These are phyloP conservation scores for Tachina fera DNA, from an alignment of 2,888 invertebrate genomes.

Conservation along the genomic window DNA sequence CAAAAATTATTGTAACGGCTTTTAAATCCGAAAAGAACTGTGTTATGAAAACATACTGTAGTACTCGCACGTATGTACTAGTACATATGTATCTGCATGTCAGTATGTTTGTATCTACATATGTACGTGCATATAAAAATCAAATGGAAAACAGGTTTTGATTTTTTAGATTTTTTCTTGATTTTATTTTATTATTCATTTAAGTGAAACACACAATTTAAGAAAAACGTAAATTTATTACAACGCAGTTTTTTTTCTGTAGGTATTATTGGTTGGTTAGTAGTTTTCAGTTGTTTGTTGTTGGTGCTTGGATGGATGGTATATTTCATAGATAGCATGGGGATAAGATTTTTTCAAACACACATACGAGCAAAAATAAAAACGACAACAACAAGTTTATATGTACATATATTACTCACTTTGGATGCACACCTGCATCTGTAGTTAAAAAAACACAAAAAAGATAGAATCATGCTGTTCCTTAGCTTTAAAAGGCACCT, in stretches of 20 bases:
- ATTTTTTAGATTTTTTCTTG: constrained; percentile 40
- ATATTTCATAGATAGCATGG: constrained; percentile 66
- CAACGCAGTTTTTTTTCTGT: constrained; percentile 65
- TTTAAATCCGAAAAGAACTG: constrained; percentile 44
- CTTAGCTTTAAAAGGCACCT: constrained; percentile 70
- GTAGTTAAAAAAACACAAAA: constrained; percentile 57
- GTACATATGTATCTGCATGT: background rate
- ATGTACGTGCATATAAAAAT: constrained; percentile 25
- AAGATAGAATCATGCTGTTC: constrained; percentile 69
- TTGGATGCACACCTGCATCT: constrained; percentile 72
- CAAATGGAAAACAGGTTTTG: constrained; percentile 64
- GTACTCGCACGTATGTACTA: background rate
- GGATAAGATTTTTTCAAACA: constrained; percentile 65
- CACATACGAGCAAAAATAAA: constrained; percentile 45
- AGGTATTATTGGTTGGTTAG: constrained; percentile 40
- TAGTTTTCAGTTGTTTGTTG: constrained; percentile 30
- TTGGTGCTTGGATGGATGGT: constrained; percentile 61
- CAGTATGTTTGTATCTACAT: background rate
- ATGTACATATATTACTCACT: constrained; percentile 57
- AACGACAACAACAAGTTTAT: constrained; percentile 41
- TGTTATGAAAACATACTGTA: constrained; percentile 20
- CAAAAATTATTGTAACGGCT: constrained; percentile 53
- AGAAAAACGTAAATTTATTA: constrained; percentile 69
- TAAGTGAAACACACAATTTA: constrained; percentile 67
- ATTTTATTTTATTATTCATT: constrained; percentile 53